Base-by-base conservation (phyloP, 2,888 invertebrate genomes). In the Polyommatus iphigenia region DNA sequence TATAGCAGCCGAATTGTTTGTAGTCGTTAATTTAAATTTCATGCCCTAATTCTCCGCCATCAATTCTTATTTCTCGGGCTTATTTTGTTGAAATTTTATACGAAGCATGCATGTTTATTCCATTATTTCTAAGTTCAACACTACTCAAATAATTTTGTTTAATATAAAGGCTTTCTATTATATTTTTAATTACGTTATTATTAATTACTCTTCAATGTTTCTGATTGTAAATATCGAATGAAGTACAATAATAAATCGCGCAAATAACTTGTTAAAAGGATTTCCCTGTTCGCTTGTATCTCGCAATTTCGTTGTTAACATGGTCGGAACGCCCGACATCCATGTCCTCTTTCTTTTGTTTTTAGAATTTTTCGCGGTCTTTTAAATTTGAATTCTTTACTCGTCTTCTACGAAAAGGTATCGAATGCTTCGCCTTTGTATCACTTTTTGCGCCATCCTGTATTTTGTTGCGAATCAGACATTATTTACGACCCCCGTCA, bases 381-480 rank as follows among this genome's bases (percentile, higher is more conserved):
- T 90, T 91, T 89, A 88, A 90, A 92, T 91, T 92, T 91, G 89
- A 90, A 93, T 93, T 93, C 92, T 91, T 92, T 91, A 86, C 87
- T 88, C 87, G 90, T 91, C 88, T 94, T 93, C 93, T 91, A 89
- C 90, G 93, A 93, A 94, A 92, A 90, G 91, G 91, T 90, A 92
- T 91, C 90, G 91, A 88, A 92, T 92, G 88, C 90, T 89, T 91
- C 90, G 91, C 92, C 93, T 93, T 93, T 94, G 93, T 94, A 91
- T 91, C 89, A 91, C 92, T 94, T 94, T 93, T 93, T 93, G 91
- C 88, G 86, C 86, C 85, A 90, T 87, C 85, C 86, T 86, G 85
- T 87, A 89, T 88, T 87, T 87, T 89, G 90, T 88, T 89, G 84
- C 84, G 87, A 89, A 88, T 88, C 87, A 83, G 85, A 86, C 88